Percentiles rank a stretch among this genome's conserved stretches.
These are phyloP conservation scores for Rattus rattus DNA, from an alignment of 2,113 vertebrate species.

Conservation along the genomic window DNA sequence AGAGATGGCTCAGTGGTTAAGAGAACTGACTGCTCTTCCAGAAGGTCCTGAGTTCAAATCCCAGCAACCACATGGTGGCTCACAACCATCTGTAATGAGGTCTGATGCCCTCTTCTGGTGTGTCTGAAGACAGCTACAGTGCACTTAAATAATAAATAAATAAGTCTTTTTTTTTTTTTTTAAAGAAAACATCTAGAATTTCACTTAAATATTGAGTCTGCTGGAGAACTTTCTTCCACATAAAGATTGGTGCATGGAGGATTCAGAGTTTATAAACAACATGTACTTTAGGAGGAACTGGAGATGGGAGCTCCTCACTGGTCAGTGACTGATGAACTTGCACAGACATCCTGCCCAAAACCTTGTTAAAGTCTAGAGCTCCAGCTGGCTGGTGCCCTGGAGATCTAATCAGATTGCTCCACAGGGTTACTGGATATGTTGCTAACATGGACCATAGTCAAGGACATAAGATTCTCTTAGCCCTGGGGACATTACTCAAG, in stretches of 20 bases:
- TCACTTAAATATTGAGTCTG: background rate
- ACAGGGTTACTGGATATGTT: constrained; percentile 62
- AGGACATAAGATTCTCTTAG: constrained; percentile 71
- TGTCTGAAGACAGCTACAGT: no score
- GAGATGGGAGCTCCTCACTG: background rate
- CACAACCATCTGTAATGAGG: no score
- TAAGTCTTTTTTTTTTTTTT: no score
- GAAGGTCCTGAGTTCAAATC: no score
- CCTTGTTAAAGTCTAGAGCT: constrained; percentile 9
- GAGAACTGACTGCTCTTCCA: no score
- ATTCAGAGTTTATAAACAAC: background rate
- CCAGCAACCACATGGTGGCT: no score
- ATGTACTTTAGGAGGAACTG: constrained; percentile 16
- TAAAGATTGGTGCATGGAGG: background rate
- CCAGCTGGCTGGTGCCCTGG: constrained; percentile 52
- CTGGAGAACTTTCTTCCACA: background rate
- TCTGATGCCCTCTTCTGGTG: no score
- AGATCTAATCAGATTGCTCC: constrained; percentile 62
- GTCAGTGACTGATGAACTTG: background rate
- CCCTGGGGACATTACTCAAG: constrained; percentile 71
- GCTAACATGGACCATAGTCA: constrained; percentile 71
- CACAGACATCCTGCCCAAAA: background rate
- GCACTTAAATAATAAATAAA: no score
- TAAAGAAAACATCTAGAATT: background rate
- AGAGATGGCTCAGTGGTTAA: no score